Base-by-base conservation (phyloP, 2,888 invertebrate species). In the Leptogaster cylindrica region DNA sequence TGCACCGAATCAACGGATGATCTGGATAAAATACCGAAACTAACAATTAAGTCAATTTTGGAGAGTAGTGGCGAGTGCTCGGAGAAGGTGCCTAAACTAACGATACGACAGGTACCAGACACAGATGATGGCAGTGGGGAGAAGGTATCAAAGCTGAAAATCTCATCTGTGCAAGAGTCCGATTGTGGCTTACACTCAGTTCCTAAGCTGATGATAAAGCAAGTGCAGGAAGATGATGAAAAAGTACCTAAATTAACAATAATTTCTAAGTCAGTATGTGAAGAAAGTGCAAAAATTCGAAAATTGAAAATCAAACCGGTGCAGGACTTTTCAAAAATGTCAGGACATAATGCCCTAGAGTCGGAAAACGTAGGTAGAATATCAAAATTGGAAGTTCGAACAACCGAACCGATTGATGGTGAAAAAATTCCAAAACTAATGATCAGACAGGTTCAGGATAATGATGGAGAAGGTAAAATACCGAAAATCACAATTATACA, bases 101-200 rank as follows among this genome's bases (percentile, higher is more conserved):
- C 84, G 70, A 86, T 86, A 70, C 86, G 86, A 78, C 85, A 86
- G 2, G 80, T 86, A 68, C 72, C 79, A 23, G 79, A 79, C 73
- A 76, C 77, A 18, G 70, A 68, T 31, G 52, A 67, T 28, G n/a
- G n/a, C n/a, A n/a, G n/a, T n/a, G 41, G 65, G 1, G 74, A 73
- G 46, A 75, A 76, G 70, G 75, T 81, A 68, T 81, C 80, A 14
- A 81, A 81, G 70, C 65, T 81, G 31, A 81, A 58, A 39, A 4
- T 50, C 5, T 27, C 51, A 28, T 20, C 41, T 20, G 16, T 48
- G 20, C 31, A 50, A 27, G 64, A 63, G 8, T 31, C 39, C 10
- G 64, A 65, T 10, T 16, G 23, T 33, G 39, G 27, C 25, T 50
- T 51, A 36, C n/a, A n/a, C n/a, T 52, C 46, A 27, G 63, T 67